phyloP scores from a whole-genome alignment of 53 echinoderm and acorn worm species.

The Henricia sp. region DNA sequence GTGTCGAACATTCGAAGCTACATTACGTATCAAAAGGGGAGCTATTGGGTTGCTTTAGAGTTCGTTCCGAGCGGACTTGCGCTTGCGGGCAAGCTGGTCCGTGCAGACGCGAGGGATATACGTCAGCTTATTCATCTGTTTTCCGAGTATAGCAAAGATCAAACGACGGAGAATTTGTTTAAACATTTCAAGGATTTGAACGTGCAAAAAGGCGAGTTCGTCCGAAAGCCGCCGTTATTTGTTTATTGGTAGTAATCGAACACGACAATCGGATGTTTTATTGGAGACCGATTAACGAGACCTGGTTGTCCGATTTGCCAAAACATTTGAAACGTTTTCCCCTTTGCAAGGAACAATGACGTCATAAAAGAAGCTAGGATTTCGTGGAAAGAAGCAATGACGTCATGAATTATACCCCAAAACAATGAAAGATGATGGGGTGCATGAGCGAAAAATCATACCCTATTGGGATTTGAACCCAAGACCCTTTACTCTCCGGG shows the following conservation, averaged over 20 bases:
- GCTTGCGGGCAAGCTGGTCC: neutral
- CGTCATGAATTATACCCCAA: no score
- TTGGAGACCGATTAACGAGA: no score
- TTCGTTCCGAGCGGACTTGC: neutral
- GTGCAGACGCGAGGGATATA: neutral
- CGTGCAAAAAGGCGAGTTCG: neutral
- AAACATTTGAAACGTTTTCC: no score
- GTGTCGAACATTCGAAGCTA: neutral
- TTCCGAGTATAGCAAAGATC: neutral
- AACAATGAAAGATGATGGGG: no score
- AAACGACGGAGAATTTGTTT: neutral
- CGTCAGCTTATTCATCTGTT: slow-evolving; percentile 10
- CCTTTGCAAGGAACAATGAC: no score
- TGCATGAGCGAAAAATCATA: no score
- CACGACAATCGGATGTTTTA: no score
- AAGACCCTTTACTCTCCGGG: no score
- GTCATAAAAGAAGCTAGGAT: no score
- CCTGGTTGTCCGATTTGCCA: no score
- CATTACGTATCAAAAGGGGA: neutral
- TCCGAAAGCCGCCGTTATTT: neutral
- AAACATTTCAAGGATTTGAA: neutral
- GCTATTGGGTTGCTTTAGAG: slow-evolving; percentile 5
- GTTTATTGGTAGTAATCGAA: neutral
- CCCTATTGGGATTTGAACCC: no score
- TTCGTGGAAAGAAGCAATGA: no score